These are phyloP conservation scores for Ornithoptera priamus DNA, from an alignment of 2,888 invertebrate species.

Conservation along the genomic window DNA sequence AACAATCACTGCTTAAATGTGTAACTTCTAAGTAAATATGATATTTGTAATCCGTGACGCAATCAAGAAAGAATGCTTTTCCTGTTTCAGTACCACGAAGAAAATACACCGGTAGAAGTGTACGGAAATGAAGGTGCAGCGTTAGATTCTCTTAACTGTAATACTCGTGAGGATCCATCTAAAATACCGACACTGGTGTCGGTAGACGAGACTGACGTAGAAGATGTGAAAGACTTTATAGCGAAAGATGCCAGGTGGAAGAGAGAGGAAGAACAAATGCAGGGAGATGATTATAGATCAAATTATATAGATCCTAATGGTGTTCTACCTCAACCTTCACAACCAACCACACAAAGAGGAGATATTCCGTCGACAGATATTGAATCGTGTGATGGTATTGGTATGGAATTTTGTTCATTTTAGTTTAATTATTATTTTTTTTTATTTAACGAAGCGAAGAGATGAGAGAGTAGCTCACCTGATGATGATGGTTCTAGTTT, in stretches of 20 bases:
- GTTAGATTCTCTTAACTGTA: constrained; percentile 74
- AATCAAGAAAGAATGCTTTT: too few relatives aligned
- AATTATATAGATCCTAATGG: constrained; percentile 58
- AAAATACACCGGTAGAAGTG: constrained; percentile 79
- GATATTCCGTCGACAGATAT: constrained; percentile 69
- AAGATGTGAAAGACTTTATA: constrained; percentile 64
- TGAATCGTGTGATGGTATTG: constrained; percentile 69
- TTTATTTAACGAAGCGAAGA: too few relatives aligned
- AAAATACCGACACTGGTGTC: constrained; percentile 53
- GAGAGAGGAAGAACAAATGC: constrained; percentile 61
- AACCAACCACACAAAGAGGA: constrained; percentile 53
- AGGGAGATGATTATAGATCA: constrained; percentile 65
- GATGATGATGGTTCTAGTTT: too few relatives aligned
- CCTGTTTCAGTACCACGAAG: constrained; percentile 77
- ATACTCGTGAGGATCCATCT: constrained; percentile 44
- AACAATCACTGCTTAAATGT: too few relatives aligned
- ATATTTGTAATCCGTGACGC: too few relatives aligned
- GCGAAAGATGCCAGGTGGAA: constrained; percentile 59
- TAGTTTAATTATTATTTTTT: too few relatives aligned
- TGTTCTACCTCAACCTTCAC: constrained; percentile 45
- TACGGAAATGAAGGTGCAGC: constrained; percentile 73
- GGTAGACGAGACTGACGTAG: constrained; percentile 57
- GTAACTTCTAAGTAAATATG: too few relatives aligned
- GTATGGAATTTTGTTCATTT: too few relatives aligned
- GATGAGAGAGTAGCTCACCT: too few relatives aligned